Base-by-base conservation (phyloP, 2,888 invertebrate species). In the Cerastis rubricosa region DNA sequence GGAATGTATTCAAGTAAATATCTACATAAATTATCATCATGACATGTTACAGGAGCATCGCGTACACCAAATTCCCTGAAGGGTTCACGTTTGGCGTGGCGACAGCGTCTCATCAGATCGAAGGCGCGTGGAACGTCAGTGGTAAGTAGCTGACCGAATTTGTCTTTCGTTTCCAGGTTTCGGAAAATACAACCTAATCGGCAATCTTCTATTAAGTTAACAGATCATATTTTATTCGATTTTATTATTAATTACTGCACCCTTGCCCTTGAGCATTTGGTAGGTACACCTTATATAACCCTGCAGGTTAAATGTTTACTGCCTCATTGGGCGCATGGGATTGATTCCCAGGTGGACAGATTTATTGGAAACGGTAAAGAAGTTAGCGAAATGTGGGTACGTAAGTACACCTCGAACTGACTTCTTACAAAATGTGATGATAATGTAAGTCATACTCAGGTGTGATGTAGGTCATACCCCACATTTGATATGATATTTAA, bases 61-160 rank as follows among this genome's bases (percentile, higher is more conserved):
- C 93, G 40, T 93, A 96, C 88, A 96, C 94, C 6, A 95, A 95
- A 84, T 97, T 97, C 83, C 96, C 97, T 43, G 94, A 95, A 76
- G 94, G 94, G 29, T 97, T 97, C 78, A 95, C 94, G 8, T 97
- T 97, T 78, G 97, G 97, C 59, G 96, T 97, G 12, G 97, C 97
- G 6, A 97, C 97, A 19, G 97, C 97, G 3, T 93, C 97, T 43
- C 97, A 97, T 90, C 97, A 97, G 91, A 97, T 97, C 66, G 97
- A 97, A 92, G 97, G 97, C 14, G 97, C 96, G 12, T 97, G 97
- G 97, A 97, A 97, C 89, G 94, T 95, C 64, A 97, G 95, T 85
- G 97, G 97, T 97, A 91, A 96, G 97, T 45, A 4, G 14, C 51
- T 6, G 9, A 63, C 14, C 2, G 5, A 17, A 47, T 29, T n/a